Conservation (phyloP, 2,113 vertebrate genomes). For the Rhynchomys soricoides region DNA sequence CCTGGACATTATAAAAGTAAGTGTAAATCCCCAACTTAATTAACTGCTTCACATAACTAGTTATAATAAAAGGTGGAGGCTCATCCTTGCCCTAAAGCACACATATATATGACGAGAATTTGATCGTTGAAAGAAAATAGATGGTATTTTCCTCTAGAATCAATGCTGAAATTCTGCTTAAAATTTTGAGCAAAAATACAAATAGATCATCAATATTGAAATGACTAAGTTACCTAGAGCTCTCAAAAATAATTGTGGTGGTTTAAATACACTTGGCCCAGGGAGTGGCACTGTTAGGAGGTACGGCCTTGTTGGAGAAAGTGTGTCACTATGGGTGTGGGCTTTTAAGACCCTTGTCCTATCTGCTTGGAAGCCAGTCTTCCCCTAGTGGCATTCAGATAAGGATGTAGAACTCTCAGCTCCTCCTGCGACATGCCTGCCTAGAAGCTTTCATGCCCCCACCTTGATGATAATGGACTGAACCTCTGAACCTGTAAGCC, state of each 20-base stretch:
- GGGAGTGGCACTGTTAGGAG: too few species aligned
- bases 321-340: too few species aligned
- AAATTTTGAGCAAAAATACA: slow-evolving; percentile 60
- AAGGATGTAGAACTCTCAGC: too few species aligned
- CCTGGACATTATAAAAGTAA: neutral
- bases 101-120: neutral
- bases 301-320: too few species aligned
- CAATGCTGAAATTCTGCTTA: slow-evolving; percentile 24
- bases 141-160: neutral
- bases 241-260: slow-evolving; percentile 13
- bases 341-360: too few species aligned
- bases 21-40: neutral
- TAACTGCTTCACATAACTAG: slow-evolving; percentile 40
- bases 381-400: too few species aligned
- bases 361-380: too few species aligned
- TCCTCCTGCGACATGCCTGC: too few species aligned
- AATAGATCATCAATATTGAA: slow-evolving; percentile 39
- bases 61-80: neutral
- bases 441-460: too few species aligned
- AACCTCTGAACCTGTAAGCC: too few species aligned
- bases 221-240: neutral
- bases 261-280: too few species aligned
- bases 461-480: too few species aligned
- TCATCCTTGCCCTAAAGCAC: neutral
- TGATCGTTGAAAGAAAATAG: neutral